Percentiles rank a stretch among this genome's conserved stretches.
Conservation (phyloP, 2,113 vertebrate species). For the Leuciscus idus region DNA sequence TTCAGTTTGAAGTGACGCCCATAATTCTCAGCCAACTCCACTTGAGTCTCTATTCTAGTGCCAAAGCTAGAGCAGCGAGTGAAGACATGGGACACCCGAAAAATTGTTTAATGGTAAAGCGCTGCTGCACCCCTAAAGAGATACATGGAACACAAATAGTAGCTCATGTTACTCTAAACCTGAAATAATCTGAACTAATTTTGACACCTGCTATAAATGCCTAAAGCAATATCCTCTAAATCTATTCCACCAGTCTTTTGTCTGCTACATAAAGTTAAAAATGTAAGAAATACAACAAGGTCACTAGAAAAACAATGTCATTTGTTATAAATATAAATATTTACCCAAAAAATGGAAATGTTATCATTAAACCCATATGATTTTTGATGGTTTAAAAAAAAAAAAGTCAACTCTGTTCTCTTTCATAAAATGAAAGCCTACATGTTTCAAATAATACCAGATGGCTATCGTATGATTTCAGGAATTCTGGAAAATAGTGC, state of each 20-base stretch:
- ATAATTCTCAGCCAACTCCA: conserved; percentile 37
- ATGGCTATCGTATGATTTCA: neutral
- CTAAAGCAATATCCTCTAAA: no score
- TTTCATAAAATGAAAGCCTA: neutral
- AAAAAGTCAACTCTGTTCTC: neutral
- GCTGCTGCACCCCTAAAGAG: neutral
- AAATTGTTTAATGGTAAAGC: conserved; percentile 8
- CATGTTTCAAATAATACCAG: neutral
- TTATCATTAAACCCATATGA: no score
- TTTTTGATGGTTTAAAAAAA: neutral
- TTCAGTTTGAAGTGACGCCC: neutral
- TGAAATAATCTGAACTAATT: no score
- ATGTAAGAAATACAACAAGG: no score
- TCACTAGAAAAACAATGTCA: no score
- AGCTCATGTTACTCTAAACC: no score
- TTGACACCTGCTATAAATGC: no score
- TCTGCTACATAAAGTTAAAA: no score
- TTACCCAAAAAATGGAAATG: no score
- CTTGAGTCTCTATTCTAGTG: conserved; percentile 28
- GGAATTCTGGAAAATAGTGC: neutral
- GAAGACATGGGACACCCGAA: neutral
- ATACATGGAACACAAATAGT: no score
- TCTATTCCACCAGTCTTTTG: no score
- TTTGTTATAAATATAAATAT: no score
- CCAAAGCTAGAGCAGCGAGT: conserved; percentile 8